A percentile compares a stretch with the other conserved stretches of the same genome.
Conservation (phyloP, 2,797 vertebrate genomes). For the Sebastes matsubarae region DNA sequence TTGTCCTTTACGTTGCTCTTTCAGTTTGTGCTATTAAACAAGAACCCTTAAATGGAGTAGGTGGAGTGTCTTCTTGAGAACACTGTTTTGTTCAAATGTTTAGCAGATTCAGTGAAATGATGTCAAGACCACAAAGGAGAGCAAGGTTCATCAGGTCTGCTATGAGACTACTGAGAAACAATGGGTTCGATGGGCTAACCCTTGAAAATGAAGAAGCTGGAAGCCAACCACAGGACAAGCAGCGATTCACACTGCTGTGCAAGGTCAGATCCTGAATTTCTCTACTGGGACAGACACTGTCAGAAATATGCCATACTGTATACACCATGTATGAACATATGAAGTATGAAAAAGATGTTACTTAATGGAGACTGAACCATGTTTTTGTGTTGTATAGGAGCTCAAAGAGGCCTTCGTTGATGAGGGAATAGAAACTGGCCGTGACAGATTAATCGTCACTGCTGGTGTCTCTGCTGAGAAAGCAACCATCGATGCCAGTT, state of each 20-base stretch:
- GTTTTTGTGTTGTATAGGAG: slow-evolving; percentile 59
- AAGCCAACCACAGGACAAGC: slow-evolving; percentile 73
- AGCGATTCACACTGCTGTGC: slow-evolving; percentile 76
- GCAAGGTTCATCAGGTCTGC: background rate
- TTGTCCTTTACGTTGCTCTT: background rate
- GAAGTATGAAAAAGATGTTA: too few species aligned
- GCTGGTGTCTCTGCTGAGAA: slow-evolving; percentile 70
- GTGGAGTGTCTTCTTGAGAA: background rate
- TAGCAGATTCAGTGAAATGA: background rate
- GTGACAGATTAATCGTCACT: slow-evolving; percentile 68
- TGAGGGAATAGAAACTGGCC: slow-evolving; percentile 30
- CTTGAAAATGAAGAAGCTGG: slow-evolving; percentile 58
- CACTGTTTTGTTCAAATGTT: background rate
- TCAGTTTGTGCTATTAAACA: background rate
- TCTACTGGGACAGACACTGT: background rate
- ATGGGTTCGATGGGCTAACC: slow-evolving; percentile 81
- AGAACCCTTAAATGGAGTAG: background rate
- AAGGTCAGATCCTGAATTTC: slow-evolving; percentile 60
- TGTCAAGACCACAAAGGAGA: background rate
- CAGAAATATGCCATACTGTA: background rate
- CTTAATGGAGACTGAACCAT: background rate
- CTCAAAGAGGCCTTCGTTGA: slow-evolving; percentile 59
- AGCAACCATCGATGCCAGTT: slow-evolving; percentile 62
- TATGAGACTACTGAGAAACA: background rate
- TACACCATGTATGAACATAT: too few species aligned